phyloP scores from a whole-genome alignment of 2,113 vertebrate genomes.

The Cynopterus brachyotis region DNA sequence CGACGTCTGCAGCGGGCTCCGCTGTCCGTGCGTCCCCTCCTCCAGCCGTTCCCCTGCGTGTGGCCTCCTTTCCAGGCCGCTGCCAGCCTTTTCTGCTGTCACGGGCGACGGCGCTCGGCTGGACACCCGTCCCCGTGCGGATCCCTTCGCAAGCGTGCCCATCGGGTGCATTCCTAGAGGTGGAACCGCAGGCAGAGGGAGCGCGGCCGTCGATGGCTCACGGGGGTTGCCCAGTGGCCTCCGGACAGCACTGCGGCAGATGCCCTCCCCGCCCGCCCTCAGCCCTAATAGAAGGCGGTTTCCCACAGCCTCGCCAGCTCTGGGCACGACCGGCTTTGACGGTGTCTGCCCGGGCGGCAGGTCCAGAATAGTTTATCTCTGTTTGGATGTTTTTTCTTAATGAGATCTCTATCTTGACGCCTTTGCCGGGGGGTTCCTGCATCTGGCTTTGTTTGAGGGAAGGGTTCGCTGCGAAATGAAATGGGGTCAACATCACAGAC shows the following conservation, averaged over 20 bases:
- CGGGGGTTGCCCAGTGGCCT: not conserved
- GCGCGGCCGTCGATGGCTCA: accelerated
- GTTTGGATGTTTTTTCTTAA: not conserved
- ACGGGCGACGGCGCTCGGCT: accelerated
- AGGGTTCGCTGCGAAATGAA: not conserved
- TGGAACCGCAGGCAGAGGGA: not conserved
- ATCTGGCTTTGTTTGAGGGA: not conserved
- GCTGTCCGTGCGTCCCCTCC: accelerated
- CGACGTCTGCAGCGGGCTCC: not conserved
- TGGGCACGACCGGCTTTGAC: accelerated
- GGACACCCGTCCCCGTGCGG: not conserved
- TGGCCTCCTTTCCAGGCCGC: accelerated
- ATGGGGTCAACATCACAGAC: not conserved
- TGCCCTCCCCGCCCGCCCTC: accelerated
- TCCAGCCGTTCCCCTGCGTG: not conserved
- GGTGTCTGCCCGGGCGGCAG: not conserved
- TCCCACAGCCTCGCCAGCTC: not conserved
- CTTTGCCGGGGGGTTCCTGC: not conserved
- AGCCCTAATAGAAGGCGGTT: accelerated
- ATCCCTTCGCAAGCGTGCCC: not conserved
- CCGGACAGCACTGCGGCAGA: not conserved
- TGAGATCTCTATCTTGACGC: not conserved
- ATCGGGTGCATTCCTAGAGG: conserved; percentile 15
- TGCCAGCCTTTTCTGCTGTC: not conserved
- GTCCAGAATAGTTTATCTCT: not conserved